Percentiles rank a stretch among this genome's conserved stretches.
phyloP scores from a whole-genome alignment of 2,888 invertebrate species.

The Sminthurinus aureus region DNA sequence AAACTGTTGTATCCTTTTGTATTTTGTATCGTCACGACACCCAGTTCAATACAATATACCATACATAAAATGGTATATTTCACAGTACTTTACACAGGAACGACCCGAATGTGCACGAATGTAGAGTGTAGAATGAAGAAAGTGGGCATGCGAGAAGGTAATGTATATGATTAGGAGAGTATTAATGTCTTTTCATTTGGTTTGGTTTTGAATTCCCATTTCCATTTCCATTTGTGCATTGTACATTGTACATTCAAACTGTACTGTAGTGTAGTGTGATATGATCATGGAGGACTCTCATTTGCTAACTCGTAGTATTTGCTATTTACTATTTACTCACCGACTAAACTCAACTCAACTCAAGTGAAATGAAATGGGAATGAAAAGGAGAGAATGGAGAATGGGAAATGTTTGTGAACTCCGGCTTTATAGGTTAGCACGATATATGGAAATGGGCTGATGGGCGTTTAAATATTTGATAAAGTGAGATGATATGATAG shows the following conservation, averaged over 20 bases:
- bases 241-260: neutral
- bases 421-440: constrained; percentile 9
- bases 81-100: too few relatives aligned
- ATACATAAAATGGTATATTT: neutral
- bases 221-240: neutral
- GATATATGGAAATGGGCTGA: constrained; percentile 43
- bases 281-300: neutral
- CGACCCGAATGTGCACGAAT: too few relatives aligned
- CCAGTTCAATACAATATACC: neutral
- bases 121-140: neutral
- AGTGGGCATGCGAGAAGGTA: neutral
- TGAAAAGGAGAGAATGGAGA: neutral
- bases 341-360: neutral
- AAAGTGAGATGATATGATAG: constrained; percentile 48
- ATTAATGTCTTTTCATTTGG: constrained; percentile 20
- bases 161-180: constrained; percentile 1
- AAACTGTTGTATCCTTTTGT: neutral
- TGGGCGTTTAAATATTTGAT: constrained; percentile 54
- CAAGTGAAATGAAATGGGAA: too few relatives aligned
- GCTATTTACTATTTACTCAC: neutral
- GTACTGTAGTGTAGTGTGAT: too few relatives aligned
- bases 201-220: neutral
- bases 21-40: neutral
- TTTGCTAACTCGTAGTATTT: too few relatives aligned
- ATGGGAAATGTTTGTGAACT: constrained; percentile 27